Conservation (phyloP, 1,140 invertebrate genomes). For the Drosophila bocki region DNA sequence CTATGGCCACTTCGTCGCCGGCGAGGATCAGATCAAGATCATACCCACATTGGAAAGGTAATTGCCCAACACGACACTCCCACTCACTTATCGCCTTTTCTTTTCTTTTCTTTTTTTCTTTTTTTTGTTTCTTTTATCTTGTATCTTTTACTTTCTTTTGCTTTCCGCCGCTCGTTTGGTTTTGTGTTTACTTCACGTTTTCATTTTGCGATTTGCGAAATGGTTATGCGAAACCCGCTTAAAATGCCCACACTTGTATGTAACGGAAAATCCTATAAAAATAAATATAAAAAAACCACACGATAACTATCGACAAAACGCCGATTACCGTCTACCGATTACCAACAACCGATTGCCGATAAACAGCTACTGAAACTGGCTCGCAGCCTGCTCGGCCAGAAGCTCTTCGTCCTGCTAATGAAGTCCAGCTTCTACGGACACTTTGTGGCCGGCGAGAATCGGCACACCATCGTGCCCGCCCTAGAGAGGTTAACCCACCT, state of each 20-base stretch:
- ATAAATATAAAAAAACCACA: slow-evolving; percentile 15
- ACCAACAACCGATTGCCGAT: slow-evolving; percentile 18
- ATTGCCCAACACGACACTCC: slow-evolving; percentile 61
- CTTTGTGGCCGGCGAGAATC: slow-evolving; percentile 98
- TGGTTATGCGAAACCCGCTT: slow-evolving; percentile 46
- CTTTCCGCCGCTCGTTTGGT: slow-evolving; percentile 37
- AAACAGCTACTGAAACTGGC: slow-evolving; percentile 93
- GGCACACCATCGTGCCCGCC: slow-evolving; percentile 93
- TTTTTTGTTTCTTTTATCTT: slow-evolving; percentile 42
- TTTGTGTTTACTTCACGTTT: slow-evolving; percentile 36
- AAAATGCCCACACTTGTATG: slow-evolving; percentile 32
- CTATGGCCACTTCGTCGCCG: slow-evolving; percentile 98
- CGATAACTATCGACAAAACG: slow-evolving; percentile 7
- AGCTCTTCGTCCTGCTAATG: slow-evolving; percentile 95
- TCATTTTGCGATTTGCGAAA: slow-evolving; percentile 32
- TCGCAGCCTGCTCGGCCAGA: slow-evolving; percentile 92
- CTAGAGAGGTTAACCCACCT: slow-evolving; percentile 87
- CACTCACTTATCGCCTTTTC: slow-evolving; percentile 66
- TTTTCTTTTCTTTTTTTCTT: slow-evolving; percentile 58
- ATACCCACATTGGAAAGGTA: slow-evolving; percentile 84
- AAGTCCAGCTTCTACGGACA: slow-evolving; percentile 98
- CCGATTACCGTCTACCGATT: slow-evolving; percentile 1
- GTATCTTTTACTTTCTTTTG: slow-evolving; percentile 35
- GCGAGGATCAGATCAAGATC: slow-evolving; percentile 87
- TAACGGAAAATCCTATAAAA: slow-evolving; percentile 15